Evolutionary conservation across 2,113 vertebrate genomes (phyloP).

Genomic region (Campylorhamphus procurvoides): DNA sequence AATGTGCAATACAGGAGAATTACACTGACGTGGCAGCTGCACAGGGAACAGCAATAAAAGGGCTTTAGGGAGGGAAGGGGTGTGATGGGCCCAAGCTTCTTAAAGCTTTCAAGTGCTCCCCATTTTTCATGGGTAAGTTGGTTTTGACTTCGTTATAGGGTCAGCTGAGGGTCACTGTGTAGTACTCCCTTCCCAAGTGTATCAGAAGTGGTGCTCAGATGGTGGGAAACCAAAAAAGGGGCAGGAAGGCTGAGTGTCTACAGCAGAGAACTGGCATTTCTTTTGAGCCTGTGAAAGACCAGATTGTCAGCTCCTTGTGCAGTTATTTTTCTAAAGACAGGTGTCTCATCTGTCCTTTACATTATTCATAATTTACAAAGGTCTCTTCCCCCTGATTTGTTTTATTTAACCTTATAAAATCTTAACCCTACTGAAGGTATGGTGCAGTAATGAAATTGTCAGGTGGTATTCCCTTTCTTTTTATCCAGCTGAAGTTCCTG

Average conservation of each 20-base stretch:
- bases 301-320: neutral
- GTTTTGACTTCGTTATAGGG: neutral
- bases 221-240: neutral
- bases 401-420: neutral
- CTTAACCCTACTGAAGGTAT: neutral
- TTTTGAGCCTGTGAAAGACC: neutral
- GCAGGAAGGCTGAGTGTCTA: neutral
- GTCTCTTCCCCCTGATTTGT: neutral
- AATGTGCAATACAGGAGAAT: neutral
- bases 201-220: neutral
- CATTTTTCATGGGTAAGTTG: neutral
- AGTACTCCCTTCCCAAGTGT: neutral
- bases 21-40: neutral
- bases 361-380: neutral
- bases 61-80: neutral
- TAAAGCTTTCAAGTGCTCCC: neutral
- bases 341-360: neutral
- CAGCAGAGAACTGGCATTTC: neutral
- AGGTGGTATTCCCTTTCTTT: neutral
- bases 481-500: neutral
- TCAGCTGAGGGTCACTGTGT: no score
- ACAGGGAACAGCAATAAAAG: neutral
- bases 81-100: neutral
- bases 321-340: neutral
- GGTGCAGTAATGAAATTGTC: neutral